A percentile compares a stretch with the other conserved stretches of the same genome.
These are phyloP conservation scores for Lithophane socia DNA, from an alignment of 2,888 invertebrate genomes.

Conservation along the genomic window DNA sequence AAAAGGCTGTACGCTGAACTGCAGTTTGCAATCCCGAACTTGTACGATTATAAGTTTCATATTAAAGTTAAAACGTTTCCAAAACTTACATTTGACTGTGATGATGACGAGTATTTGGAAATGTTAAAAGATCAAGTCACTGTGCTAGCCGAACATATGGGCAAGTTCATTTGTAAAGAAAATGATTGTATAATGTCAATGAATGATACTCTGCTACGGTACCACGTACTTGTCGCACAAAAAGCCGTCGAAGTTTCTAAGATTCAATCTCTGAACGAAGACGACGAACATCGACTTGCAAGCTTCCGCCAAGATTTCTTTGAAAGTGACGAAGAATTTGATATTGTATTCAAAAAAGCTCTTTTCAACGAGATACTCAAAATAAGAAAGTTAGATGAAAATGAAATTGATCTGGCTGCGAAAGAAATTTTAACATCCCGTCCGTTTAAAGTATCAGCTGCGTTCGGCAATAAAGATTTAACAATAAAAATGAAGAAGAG, in stretches of 20 bases:
- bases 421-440: conserved; percentile 25
- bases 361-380: conserved; percentile 27
- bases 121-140: too few relatives aligned
- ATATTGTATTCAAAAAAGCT: conserved; percentile 29
- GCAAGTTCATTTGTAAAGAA: conserved; percentile 22
- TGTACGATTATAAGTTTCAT: conserved; percentile 45
- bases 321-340: conserved; percentile 12
- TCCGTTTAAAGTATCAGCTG: conserved; percentile 49
- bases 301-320: conserved; percentile 51
- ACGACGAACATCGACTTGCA: conserved; percentile 34
- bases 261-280: conserved; percentile 15
- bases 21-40: conserved; percentile 12
- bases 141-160: neutral
- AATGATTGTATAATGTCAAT: conserved; percentile 26
- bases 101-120: neutral
- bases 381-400: neutral
- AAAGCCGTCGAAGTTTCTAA: conserved; percentile 42
- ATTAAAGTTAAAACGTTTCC: conserved; percentile 33
- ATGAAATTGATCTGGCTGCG: conserved; percentile 13
- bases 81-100: conserved; percentile 15
- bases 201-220: conserved; percentile 40
- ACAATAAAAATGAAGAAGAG: conserved; percentile 13
- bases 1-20: too few relatives aligned
- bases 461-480: conserved; percentile 51
- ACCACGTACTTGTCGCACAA: conserved; percentile 49